Evolutionary conservation across 2,113 vertebrate genomes (phyloP).

Genomic region (Nicator chloris): DNA sequence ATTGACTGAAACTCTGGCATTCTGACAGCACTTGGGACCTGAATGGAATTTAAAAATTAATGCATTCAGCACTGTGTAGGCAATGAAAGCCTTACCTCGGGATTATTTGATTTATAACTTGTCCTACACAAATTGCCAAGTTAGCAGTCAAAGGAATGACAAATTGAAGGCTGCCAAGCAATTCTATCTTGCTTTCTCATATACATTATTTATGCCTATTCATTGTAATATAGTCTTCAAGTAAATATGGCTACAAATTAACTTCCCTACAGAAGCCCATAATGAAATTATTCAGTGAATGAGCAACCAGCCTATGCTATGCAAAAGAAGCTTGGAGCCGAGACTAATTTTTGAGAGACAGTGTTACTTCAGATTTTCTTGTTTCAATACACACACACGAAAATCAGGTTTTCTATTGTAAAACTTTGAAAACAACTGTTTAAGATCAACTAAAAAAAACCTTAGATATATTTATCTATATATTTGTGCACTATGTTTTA

Average conservation of each 20-base stretch:
- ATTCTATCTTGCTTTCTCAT: background rate
- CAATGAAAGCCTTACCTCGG: background rate
- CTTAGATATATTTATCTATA: background rate
- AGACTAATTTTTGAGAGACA: background rate
- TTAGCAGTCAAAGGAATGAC: background rate
- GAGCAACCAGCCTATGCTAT: background rate
- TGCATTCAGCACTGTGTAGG: background rate
- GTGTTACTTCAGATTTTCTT: background rate
- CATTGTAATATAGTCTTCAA: background rate
- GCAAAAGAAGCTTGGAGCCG: background rate
- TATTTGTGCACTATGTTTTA: background rate
- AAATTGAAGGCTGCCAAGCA: background rate
- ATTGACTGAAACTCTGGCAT: background rate
- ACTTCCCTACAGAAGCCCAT: background rate
- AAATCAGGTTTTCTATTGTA: background rate
- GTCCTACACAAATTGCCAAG: background rate
- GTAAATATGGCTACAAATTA: background rate
- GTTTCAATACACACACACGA: background rate
- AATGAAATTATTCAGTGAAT: background rate
- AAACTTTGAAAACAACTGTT: background rate
- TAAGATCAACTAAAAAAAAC: background rate
- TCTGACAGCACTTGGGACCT: background rate
- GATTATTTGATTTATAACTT: background rate
- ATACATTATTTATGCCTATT: background rate
- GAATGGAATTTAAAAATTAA: background rate